Conservation (phyloP, 2,888 invertebrate species). For the Sphecodes monilicornis region DNA sequence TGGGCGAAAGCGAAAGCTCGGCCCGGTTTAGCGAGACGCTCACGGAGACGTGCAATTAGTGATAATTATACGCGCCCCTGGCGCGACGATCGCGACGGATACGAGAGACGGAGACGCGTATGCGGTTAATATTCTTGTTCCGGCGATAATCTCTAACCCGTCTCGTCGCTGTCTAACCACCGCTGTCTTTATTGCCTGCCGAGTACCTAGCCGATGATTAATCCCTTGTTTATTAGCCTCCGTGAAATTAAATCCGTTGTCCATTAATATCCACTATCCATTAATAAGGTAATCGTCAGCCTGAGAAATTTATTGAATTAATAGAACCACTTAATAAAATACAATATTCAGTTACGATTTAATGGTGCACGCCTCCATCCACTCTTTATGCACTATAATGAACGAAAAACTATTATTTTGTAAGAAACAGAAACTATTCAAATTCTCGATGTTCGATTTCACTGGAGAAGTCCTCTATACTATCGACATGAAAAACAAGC, state of each 20-base stretch:
- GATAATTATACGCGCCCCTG: slow-evolving; percentile 43
- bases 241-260: background rate
- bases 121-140: slow-evolving; percentile 45
- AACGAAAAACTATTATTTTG: no score
- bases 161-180: slow-evolving; percentile 8
- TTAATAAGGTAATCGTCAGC: background rate
- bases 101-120: slow-evolving; percentile 5
- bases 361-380: background rate
- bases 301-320: background rate
- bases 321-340: background rate
- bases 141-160: slow-evolving; percentile 33
- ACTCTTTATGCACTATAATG: no score
- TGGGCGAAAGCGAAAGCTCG: slow-evolving; percentile 36
- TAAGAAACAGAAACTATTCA: no score
- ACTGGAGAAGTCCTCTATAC: no score
- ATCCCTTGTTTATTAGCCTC: background rate
- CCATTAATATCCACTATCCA: background rate
- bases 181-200: background rate
- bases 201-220: background rate
- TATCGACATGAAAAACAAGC: no score
- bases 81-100: slow-evolving; percentile 24
- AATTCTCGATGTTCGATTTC: no score
- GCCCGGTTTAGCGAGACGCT: slow-evolving; percentile 23
- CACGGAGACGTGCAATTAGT: slow-evolving; percentile 56
- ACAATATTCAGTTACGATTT: background rate